Evolutionary conservation across 1,140 invertebrate genomes (phyloP).

Genomic region (Diploscapter pachys): DNA sequence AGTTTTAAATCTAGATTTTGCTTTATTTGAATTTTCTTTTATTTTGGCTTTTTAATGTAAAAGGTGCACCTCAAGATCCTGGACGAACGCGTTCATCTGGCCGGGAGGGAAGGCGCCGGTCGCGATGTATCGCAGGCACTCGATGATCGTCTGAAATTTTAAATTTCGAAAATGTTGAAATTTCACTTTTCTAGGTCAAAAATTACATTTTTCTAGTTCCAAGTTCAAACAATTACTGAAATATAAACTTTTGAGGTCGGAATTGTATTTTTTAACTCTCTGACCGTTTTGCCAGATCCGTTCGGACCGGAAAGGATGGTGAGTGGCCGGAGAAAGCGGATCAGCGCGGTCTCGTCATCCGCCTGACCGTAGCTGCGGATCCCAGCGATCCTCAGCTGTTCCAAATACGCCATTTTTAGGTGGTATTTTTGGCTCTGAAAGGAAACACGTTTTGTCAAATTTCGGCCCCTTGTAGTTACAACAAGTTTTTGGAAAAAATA

Average conservation of each 20-base stretch:
- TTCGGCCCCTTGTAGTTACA: no score
- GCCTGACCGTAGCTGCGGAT: no score
- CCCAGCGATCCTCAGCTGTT: no score
- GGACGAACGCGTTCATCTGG: conserved; percentile 79
- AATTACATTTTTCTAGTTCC: conserved; percentile 4
- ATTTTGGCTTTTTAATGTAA: not conserved
- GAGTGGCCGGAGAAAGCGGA: conserved; percentile 66
- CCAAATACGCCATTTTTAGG: no score
- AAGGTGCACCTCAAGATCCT: conserved; percentile 78
- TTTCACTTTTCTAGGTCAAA: not conserved
- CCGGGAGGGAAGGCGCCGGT: conserved; percentile 83
- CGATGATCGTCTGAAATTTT: conserved; percentile 76
- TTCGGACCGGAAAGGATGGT: conserved; percentile 93
- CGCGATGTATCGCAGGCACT: conserved; percentile 83
- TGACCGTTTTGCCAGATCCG: conserved; percentile 95
- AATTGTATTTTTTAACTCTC: not conserved
- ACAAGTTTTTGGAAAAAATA: no score
- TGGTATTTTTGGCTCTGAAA: no score
- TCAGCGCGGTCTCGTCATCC: no score
- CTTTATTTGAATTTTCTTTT: not conserved
- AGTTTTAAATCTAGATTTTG: not conserved
- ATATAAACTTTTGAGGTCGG: no score
- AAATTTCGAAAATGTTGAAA: conserved; percentile 14
- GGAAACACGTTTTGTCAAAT: no score
- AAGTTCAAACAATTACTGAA: no score